Evolutionary conservation across 2,113 vertebrate species (phyloP).

Genomic region (Indicator maculatus): DNA sequence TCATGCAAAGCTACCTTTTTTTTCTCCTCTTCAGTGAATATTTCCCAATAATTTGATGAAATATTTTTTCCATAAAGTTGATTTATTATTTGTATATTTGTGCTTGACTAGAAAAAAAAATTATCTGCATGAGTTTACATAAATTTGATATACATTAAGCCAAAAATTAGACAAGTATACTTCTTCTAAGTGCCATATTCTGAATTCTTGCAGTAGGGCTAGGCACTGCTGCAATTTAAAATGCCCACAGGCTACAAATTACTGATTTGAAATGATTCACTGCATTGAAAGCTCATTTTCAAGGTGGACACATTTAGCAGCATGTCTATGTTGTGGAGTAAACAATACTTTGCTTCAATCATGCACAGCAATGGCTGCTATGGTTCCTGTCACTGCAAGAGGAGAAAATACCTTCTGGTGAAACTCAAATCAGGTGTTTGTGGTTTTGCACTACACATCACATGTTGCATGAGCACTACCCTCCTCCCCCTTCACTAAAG

Average conservation of each 20-base stretch:
- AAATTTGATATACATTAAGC: neutral
- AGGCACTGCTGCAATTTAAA: neutral
- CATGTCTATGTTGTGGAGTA: neutral
- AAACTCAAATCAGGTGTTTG: neutral
- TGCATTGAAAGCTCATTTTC: neutral
- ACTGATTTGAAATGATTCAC: neutral
- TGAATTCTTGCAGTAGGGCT: neutral
- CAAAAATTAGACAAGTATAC: neutral
- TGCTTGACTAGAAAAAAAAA: conserved; percentile 11
- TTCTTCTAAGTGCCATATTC: neutral
- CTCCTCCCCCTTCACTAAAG: neutral
- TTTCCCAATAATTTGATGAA: neutral
- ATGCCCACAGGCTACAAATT: neutral
- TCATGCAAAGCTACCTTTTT: conserved; percentile 1
- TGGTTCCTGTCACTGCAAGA: neutral
- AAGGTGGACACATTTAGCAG: neutral
- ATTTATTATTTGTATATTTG: conserved; percentile 33
- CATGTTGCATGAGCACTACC: neutral
- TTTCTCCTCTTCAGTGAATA: neutral
- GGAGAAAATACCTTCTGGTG: neutral
- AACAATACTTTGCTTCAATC: neutral
- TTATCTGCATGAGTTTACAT: neutral
- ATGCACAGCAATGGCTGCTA: neutral
- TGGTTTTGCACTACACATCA: neutral
- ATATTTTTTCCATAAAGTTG: neutral